Conservation (phyloP, 2,888 invertebrate species). For the Tridacna crocea region DNA sequence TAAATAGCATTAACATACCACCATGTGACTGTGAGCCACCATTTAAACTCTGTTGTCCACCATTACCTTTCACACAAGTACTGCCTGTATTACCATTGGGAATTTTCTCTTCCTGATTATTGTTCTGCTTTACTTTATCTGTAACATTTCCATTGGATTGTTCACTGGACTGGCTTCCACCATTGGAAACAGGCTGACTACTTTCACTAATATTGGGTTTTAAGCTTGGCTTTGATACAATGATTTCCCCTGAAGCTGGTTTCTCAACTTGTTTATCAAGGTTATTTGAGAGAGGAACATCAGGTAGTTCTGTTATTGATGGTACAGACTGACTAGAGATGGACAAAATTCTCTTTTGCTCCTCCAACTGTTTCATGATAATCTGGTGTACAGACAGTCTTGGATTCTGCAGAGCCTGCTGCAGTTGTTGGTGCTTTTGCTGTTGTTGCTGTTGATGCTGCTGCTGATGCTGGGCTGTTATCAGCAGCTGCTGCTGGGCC, state of each 20-base stretch:
- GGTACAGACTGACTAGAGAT: constrained; percentile 55
- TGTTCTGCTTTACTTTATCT: constrained; percentile 40
- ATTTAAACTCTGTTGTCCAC: constrained; percentile 41
- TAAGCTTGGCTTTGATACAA: constrained; percentile 35
- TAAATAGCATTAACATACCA: constrained; percentile 42
- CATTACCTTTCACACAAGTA: constrained; percentile 35
- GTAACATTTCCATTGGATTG: constrained; percentile 19
- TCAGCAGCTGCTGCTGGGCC: constrained; percentile 81
- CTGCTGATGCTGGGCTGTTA: constrained; percentile 80
- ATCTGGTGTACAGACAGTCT: constrained; percentile 60
- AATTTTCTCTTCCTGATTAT: constrained; percentile 34
- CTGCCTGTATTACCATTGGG: constrained; percentile 29
- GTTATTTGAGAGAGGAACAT: constrained; percentile 60
- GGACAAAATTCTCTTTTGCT: constrained; percentile 60
- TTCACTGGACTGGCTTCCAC: constrained; percentile 25
- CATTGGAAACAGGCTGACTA: constrained; percentile 26
- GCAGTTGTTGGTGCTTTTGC: constrained; percentile 74
- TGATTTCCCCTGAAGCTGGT: constrained; percentile 25
- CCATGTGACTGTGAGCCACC: constrained; percentile 53
- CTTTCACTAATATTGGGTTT: constrained; percentile 56
- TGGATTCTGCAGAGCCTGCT: constrained; percentile 64
- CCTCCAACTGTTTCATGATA: constrained; percentile 66
- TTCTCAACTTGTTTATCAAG: constrained; percentile 66
- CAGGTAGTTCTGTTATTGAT: constrained; percentile 48
- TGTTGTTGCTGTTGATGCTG: constrained; percentile 71